Conservation (phyloP, 2,888 invertebrate genomes). For the Habrosyne pyritoides region DNA sequence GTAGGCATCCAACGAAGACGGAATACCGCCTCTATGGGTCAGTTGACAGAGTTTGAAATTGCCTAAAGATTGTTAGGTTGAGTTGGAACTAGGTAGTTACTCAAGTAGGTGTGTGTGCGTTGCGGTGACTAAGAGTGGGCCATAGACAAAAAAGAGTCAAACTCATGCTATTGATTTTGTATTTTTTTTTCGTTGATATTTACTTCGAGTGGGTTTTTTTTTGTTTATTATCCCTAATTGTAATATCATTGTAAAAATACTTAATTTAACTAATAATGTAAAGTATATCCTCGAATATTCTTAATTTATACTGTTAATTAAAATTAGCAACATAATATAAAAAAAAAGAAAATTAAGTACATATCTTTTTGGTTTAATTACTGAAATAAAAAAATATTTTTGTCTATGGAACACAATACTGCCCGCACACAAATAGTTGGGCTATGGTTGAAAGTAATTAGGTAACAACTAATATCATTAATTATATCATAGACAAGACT, state of each 20-base stretch:
- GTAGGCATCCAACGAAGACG: slow-evolving; percentile 48
- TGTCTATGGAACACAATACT: slow-evolving; percentile 6
- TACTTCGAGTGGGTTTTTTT: no score
- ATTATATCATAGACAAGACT: slow-evolving; percentile 54
- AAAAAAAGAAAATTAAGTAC: no score
- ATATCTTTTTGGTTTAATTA: slow-evolving; percentile 5
- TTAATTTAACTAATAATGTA: no score
- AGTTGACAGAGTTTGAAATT: slow-evolving; percentile 34
- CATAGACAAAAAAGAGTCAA: slow-evolving; percentile 18
- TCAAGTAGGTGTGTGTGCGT: slow-evolving; percentile 26
- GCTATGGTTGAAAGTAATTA: slow-evolving; percentile 70
- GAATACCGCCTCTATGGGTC: slow-evolving; percentile 40
- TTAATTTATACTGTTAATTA: no score
- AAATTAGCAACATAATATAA: no score
- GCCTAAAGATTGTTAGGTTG: slow-evolving; percentile 27
- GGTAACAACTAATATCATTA: slow-evolving; percentile 39
- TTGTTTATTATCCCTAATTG: no score
- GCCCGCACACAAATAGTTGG: slow-evolving; percentile 58
- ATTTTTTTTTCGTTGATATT: no score
- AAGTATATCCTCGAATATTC: no score
- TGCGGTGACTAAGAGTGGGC: slow-evolving; percentile 14
- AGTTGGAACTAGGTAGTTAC: slow-evolving; percentile 38
- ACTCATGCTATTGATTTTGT: not conserved
- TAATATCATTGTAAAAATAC: not conserved
- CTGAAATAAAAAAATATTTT: not conserved